Conservation (phyloP, 2,797 vertebrate species). For the Aphelocoma californica region DNA sequence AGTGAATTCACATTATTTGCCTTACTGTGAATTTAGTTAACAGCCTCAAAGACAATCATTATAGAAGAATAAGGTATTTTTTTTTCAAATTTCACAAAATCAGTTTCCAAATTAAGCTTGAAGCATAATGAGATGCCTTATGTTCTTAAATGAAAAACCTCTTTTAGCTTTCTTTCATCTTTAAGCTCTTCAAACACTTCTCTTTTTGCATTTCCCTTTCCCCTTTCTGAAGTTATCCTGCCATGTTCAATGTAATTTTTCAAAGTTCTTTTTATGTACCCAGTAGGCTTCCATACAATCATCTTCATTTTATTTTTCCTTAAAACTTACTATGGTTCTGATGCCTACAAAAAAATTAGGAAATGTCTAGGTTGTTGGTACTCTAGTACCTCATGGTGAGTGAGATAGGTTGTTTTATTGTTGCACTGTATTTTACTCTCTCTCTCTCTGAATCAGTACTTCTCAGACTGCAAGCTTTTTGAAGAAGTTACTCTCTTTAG, state of each 20-base stretch:
- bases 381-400: neutral
- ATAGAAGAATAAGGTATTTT: neutral
- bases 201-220: neutral
- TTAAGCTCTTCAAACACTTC: neutral
- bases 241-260: neutral
- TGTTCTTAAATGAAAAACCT: neutral
- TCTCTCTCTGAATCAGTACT: neutral
- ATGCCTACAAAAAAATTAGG: neutral
- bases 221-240: neutral
- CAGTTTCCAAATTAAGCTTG: neutral
- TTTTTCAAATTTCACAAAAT: neutral
- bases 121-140: neutral
- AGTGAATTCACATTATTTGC: neutral
- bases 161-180: neutral
- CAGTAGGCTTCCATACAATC: neutral
- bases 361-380: neutral
- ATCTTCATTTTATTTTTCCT: neutral
- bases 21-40: neutral
- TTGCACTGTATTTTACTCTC: neutral
- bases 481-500: neutral
- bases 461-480: neutral
- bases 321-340: neutral
- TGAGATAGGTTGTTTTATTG: neutral
- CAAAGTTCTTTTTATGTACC: neutral
- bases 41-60: neutral